These are phyloP conservation scores for Meloidogyne hapla DNA, from an alignment of 1,140 invertebrate genomes.

Conservation along the genomic window DNA sequence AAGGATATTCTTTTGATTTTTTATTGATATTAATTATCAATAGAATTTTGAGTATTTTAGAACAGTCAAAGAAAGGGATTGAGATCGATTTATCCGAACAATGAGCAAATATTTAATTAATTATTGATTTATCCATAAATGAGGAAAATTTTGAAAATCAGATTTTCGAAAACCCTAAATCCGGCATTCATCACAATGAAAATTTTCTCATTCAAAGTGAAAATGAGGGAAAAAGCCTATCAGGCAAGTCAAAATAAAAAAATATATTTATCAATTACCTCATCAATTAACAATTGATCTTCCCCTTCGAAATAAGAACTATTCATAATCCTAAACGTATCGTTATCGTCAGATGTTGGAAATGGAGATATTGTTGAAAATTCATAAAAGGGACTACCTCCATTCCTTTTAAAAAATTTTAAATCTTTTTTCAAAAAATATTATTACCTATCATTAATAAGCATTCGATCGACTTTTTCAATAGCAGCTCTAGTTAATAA, in stretches of 20 bases:
- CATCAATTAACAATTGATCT: slow-evolving; percentile 13
- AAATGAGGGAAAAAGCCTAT: too few species aligned
- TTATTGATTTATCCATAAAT: too few species aligned
- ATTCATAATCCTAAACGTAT: slow-evolving; percentile 25
- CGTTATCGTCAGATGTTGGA: slow-evolving; percentile 12
- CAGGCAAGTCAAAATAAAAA: too few species aligned
- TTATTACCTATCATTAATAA: slow-evolving; percentile 12
- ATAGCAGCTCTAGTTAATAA: slow-evolving; percentile 44
- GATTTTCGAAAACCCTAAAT: too few species aligned
- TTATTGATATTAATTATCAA: too few species aligned
- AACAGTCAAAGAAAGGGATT: too few species aligned
- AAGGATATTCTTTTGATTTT: not conserved
- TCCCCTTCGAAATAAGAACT: not conserved
- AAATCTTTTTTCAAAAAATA: not conserved
- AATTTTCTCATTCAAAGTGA: too few species aligned
- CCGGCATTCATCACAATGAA: too few species aligned
- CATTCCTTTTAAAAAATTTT: not conserved
- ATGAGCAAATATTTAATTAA: not conserved
- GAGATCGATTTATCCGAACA: too few species aligned
- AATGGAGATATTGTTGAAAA: not conserved
- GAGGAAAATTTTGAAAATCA: too few species aligned
- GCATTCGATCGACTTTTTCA: slow-evolving; percentile 37
- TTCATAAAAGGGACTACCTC: not conserved
- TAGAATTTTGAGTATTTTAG: too few species aligned
- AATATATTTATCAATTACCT: not conserved